Evolutionary conservation across 2,888 invertebrate genomes (phyloP), one percentile per base, ranked within the genome.

Genomic region (Oscheius sp.): DNA sequence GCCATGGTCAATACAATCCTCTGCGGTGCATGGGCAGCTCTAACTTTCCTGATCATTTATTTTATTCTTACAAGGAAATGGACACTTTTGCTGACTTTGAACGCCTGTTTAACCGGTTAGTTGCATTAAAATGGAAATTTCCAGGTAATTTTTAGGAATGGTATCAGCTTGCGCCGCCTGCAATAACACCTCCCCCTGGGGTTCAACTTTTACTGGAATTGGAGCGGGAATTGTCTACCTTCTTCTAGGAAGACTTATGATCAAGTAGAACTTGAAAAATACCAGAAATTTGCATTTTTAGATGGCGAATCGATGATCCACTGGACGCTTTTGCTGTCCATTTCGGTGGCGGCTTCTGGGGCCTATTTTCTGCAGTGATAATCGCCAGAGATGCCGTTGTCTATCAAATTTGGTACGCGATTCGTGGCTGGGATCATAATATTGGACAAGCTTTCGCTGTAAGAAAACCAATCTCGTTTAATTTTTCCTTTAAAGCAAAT

Each of bases 261-360:
- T 82, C 27, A 85, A 77, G 78, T 82, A n/a, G 23, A 0, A 29
- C 35, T 43, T 41, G 61, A 18, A 1, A 5, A 56, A 2, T 9
- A 5, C 25, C 21, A 16, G 9, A 29, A 35, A 12, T 13, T 6
- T 5, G 27, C 2, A 16, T 56, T 68, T 66, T 72, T 58, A 78
- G 78, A 58, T 16, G 88, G 23, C 75, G 80, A 72, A 80, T 87
- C 63, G 91, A 91, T 79, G 91, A 91, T 80, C 91, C 91, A 0
- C 79, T 91, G 23, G 91, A 91, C 78, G 90, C 91, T 2, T 89
- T 90, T 35, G 89, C 90, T 7, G 88, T 91, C 2, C 91, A 91
- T 80, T 89, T 90, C 72, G 91, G 91, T 3, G 91, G 90, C 3
- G 91, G 91, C 16, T 72, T 89, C 16, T 90, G 90, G 89, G 91